phyloP scores from a whole-genome alignment of 2,113 vertebrate genomes.

The Egretta garzetta region DNA sequence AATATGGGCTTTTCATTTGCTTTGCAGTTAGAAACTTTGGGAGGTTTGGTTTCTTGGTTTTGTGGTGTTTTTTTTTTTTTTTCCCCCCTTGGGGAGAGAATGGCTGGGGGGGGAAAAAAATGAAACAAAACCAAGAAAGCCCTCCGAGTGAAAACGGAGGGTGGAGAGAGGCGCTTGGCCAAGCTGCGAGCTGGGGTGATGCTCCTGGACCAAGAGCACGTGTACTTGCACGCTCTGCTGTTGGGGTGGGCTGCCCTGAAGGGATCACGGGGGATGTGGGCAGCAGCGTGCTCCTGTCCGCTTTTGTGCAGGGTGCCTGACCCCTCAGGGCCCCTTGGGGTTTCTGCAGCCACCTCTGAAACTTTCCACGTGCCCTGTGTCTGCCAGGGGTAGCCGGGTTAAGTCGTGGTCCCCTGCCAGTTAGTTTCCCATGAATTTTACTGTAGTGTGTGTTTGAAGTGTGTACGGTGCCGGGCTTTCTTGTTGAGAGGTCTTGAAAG shows the following conservation, averaged over 20 bases:
- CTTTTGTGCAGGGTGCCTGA: not conserved
- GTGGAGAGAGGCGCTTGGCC: not conserved
- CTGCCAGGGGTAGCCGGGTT: not conserved
- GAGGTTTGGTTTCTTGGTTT: not conserved
- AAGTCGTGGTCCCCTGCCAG: not conserved
- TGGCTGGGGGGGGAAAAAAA: not conserved
- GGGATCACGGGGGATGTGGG: not conserved
- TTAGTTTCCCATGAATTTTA: not conserved
- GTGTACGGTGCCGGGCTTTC: not conserved
- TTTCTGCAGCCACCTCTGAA: not conserved
- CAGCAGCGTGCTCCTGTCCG: fast-evolving
- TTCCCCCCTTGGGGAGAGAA: not conserved
- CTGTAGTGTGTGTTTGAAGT: not conserved
- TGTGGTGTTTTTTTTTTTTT: no score
- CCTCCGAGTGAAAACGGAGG: not conserved
- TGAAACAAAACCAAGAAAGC: not conserved
- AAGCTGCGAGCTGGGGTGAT: not conserved
- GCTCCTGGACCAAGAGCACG: not conserved
- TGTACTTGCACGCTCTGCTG: not conserved
- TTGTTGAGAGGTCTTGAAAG: not conserved
- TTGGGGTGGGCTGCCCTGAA: not conserved
- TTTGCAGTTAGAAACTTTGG: not conserved
- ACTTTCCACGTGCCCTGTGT: fast-evolving
- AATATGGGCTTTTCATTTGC: not conserved
- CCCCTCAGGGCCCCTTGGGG: not conserved